Percentiles rank a stretch among this genome's conserved stretches.
These are phyloP conservation scores for Nannobrachium achirus DNA, from an alignment of 2,113 vertebrate species.

Conservation along the genomic window DNA sequence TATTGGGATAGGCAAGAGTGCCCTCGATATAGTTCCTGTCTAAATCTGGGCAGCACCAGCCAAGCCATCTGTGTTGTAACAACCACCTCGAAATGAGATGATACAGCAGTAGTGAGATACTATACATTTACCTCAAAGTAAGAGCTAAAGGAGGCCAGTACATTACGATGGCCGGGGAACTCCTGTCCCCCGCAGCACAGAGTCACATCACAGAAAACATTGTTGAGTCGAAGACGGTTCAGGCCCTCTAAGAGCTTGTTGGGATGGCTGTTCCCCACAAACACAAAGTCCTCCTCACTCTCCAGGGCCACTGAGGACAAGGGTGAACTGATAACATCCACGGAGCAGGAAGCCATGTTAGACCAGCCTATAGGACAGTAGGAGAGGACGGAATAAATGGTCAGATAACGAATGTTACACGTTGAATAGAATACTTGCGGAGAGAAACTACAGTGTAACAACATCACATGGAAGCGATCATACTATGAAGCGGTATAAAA, in stretches of 20 bases:
- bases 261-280: constrained; percentile 54
- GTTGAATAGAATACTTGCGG: too few relatives aligned
- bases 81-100: too few relatives aligned
- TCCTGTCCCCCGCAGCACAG: constrained; percentile 68
- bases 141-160: constrained; percentile 30
- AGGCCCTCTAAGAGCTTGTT: constrained; percentile 65
- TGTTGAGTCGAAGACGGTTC: constrained; percentile 60
- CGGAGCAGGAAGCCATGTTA: constrained; percentile 27
- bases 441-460: too few relatives aligned
- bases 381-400: too few relatives aligned
- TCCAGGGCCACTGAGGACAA: constrained; percentile 31
- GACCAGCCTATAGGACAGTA: neutral
- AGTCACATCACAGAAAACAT: constrained; percentile 66
- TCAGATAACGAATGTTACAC: too few relatives aligned
- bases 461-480: too few relatives aligned
- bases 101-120: too few relatives aligned
- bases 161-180: constrained; percentile 67
- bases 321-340: constrained; percentile 4
- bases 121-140: constrained; percentile 49
- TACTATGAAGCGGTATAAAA: too few relatives aligned
- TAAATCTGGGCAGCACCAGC: too few relatives aligned
- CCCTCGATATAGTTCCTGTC: too few relatives aligned
- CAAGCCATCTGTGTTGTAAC: too few relatives aligned
- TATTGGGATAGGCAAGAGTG: too few relatives aligned
- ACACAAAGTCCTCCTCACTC: constrained; percentile 64